Evolutionary conservation across 2,113 vertebrate species (phyloP).

Genomic region (Sinocyclocheilus rhinocerous): DNA sequence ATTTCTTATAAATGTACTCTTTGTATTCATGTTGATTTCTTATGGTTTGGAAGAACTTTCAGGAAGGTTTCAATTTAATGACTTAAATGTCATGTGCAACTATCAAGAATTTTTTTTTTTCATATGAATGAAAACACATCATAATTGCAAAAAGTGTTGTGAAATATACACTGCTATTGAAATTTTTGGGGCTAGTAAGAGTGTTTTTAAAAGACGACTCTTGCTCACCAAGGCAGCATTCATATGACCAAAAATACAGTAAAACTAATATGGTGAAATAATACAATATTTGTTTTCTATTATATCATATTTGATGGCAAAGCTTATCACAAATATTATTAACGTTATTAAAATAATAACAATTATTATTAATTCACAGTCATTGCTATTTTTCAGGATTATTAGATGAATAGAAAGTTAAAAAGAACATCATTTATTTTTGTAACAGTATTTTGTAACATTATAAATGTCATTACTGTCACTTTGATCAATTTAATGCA

Average conservation of each 20-base stretch:
- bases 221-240: not conserved
- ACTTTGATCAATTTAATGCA: not conserved
- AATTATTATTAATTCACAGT: too few species aligned
- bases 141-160: not conserved
- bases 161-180: not conserved
- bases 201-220: not conserved
- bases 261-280: not conserved
- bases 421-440: not conserved
- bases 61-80: not conserved
- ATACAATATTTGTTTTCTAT: not conserved
- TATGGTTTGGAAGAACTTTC: not conserved
- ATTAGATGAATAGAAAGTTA: not conserved
- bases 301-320: too few species aligned
- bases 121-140: not conserved
- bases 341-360: too few species aligned
- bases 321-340: too few species aligned
- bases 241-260: not conserved
- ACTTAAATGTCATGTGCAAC: not conserved
- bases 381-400: not conserved
- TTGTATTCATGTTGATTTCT: not conserved
- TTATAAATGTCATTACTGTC: not conserved
- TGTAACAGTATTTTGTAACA: too few species aligned
- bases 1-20: not conserved
- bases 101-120: not conserved
- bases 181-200: not conserved